Base-by-base conservation (phyloP, 2,888 invertebrate species). In the Lasius platythorax region DNA sequence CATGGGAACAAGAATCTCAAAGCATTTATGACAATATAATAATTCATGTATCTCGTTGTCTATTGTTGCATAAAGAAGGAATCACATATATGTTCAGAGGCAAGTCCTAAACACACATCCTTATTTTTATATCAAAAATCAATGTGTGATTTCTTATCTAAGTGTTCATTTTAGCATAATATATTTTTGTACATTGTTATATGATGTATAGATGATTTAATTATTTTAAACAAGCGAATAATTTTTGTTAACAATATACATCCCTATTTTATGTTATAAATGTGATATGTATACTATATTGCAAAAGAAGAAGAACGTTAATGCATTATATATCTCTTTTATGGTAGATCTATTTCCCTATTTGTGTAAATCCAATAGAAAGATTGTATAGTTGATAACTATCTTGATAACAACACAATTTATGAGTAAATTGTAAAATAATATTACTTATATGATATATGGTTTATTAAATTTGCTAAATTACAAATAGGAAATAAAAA, bases 21-120 rank as follows among this genome's bases (percentile, higher is more conserved):
- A 73, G 28, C 85, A 75, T 82, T 72, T 70, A 84, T 73, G 88
- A 90, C 83, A 87, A 90, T 90, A 86, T n/a, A 66, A 23, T 82
- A 76, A 12, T 75, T 73, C n/a, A 23, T 11, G 33, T 23, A 74
- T 61, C 58, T 43, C 18, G 37, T 50, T 18, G 28, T 43, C 30
- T 56, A n/a, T 30, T 83, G 73, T 33, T 75, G 81, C 9, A 9
- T n/a, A 30, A 30, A 79, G 30, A 37, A 40, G 18, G 40, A 23
- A 68, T 46, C 46, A 5, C 5, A 46, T 11, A 70, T 58, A 66
- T 78, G 37, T 58, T 50, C 12, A 73, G 23, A 11, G 37, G 2
- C 23, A 56, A 67, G 11, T 33, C 15, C 11, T 61, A 53, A 79
- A 68, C n/a, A 33, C 46, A 46, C 6, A 56, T 56, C n/a, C 1